Evolutionary conservation across 2,113 vertebrate species (phyloP).

Genomic region (Peromyscus maniculatus): DNA sequence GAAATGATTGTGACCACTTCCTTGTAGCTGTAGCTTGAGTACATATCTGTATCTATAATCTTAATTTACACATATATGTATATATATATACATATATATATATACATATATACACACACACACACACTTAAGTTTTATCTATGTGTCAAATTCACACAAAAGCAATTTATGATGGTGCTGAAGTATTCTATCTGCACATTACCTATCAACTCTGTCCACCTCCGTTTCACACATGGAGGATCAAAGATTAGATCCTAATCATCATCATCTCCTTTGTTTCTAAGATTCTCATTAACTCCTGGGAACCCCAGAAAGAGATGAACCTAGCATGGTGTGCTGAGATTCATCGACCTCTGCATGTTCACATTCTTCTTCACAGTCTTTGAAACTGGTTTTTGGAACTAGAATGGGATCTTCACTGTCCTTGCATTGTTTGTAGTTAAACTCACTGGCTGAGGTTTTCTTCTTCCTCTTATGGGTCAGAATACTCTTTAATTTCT

Average conservation of each 20-base stretch:
- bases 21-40: neutral
- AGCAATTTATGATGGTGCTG: neutral
- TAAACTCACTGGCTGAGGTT: neutral
- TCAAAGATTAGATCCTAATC: neutral
- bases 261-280: neutral
- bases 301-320: neutral
- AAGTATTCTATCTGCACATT: neutral
- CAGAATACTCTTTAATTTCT: neutral
- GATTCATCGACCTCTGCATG: neutral
- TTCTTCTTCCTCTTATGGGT: neutral
- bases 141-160: neutral
- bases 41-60: neutral
- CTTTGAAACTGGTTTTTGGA: neutral
- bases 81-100: neutral
- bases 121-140: neutral
- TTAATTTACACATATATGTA: neutral
- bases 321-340: neutral
- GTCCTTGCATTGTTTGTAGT: neutral
- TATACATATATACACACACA: too few relatives aligned
- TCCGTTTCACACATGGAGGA: neutral
- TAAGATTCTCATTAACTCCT: neutral
- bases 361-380: neutral
- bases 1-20: neutral
- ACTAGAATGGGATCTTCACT: neutral
- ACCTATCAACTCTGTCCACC: neutral